Base-by-base conservation (phyloP, 2,888 invertebrate genomes). In the Stenodema calcarata region DNA sequence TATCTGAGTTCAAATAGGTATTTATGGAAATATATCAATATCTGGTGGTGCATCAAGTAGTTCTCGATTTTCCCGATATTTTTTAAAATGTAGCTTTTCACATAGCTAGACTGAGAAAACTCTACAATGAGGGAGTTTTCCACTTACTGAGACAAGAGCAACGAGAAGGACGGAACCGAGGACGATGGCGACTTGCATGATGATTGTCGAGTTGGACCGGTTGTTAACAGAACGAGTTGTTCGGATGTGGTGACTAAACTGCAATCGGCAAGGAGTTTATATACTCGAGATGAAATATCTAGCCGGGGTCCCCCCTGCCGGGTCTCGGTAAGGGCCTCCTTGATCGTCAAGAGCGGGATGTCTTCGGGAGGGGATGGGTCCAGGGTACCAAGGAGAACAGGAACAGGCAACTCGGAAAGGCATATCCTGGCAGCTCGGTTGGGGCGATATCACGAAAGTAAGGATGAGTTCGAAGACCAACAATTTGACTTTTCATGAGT, bases 131-230 rank as follows among this genome's bases (percentile, higher is more conserved):
- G 14, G 9, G 16, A 73, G 18, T 27, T 16, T n/a, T n/a, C 30
- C 6, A 85, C 27, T 85, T 85, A 85, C 85, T 23, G 50, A 35
- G 27, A 62, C 85, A 4, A 76, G 30, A 47, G 76, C 85, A 0
- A 85, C 27, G 41, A 50, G 41, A 35, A 62, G 50, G 18, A 23
- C 76, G 69, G 76, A 54, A 28, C 50, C 35, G 18, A 76, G n/a
- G 23, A 30, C 47, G 14, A 27, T 3, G n/a, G 76, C 41, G 18
- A 28, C 7, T 4, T 76, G 85, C 85, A 85, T 85, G 54, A 28
- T 54, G 80, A 6, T 0, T 11, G 0, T 0, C 9, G 62, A 18
- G 62, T 18, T 6, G 27, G 9, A 11, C 23, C 54, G 54, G n/a
- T 12, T 3, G n/a, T 50, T 50, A 9, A 16, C 3, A 7, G 18